Evolutionary conservation across 2,888 invertebrate genomes (phyloP), one percentile per base, ranked within the genome.

Genomic region (Norana najaformis): DNA sequence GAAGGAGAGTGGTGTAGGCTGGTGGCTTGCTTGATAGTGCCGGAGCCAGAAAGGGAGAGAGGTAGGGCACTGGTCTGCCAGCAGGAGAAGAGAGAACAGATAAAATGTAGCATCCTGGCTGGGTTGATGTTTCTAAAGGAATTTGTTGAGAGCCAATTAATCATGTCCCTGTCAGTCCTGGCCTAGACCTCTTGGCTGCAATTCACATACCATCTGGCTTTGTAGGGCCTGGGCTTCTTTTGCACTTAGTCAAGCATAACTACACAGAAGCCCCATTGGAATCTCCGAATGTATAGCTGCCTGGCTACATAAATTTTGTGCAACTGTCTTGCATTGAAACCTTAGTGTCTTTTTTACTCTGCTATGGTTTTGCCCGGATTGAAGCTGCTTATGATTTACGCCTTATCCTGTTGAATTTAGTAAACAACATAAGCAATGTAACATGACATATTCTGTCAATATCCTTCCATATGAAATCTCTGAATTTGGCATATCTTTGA

Each of bases 101-200:
- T 85, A 85, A 85, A 85, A 37, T 85, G 85, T 85, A 85, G 85
- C 85, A 85, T 85, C 85, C 37, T 85, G 35, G 85, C 85, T 35
- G 85, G 85, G 85, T 85, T 37, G 85, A 85, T 85, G 85, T 35
- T 85, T 85, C 85, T 85, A 85, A 85, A 85, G 85, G 85, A 85
- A 85, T 85, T 35, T 85, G 85, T 37, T 37, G 85, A 36, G 85
- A 85, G 85, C 36, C 85, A 85, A 85, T 85, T 85, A 85, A 85
- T 85, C 85, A 85, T 85, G 85, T 85, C 37, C 20, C 85, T 85
- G 85, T 85, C 85, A 85, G 85, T 85, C 6, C 37, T 35, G 85
- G 36, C 85, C 85, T 85, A 85, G 85, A 85, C 35, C 85, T 85
- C 85, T 85, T 85, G 85, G 85, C 85, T 85, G 85, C 85, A 37